Evolutionary conservation across 2,113 vertebrate genomes (phyloP).

Genomic region (Heterotilapia buettikoferi): DNA sequence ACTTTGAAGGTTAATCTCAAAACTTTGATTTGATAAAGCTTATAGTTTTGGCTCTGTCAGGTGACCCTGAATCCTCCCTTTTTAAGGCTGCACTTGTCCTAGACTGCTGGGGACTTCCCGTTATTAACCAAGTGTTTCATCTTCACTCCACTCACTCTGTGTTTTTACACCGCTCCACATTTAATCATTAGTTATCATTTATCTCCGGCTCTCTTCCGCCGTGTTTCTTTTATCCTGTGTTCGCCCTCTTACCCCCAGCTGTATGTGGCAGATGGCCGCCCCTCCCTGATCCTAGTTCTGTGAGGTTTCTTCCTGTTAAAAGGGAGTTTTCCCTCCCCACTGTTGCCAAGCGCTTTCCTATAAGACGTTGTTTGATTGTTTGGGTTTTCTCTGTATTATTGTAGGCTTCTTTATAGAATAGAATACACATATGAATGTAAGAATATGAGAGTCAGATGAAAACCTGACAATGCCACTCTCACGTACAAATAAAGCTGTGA

Average conservation of each 20-base stretch:
- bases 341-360: not conserved
- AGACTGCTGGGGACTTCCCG: not conserved
- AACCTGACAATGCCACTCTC: not conserved
- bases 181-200: not conserved
- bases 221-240: not conserved
- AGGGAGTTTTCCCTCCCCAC: not conserved
- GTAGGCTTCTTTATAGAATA: not conserved
- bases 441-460: not conserved
- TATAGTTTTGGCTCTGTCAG: not conserved
- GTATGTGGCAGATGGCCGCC: not conserved
- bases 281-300: not conserved
- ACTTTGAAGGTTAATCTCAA: not conserved
- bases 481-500: not conserved
- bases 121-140: not conserved
- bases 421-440: not conserved
- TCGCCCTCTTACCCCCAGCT: not conserved
- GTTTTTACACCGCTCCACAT: not conserved
- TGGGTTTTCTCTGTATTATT: not conserved
- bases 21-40: not conserved
- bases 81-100: not conserved
- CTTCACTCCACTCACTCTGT: not conserved
- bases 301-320: not conserved
- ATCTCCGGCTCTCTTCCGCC: not conserved
- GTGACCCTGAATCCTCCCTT: not conserved
- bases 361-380: not conserved